Percentiles rank a stretch among this genome's conserved stretches.
Evolutionary conservation across 2,888 invertebrate species (phyloP).

Genomic region (Ichneumon xanthorius): DNA sequence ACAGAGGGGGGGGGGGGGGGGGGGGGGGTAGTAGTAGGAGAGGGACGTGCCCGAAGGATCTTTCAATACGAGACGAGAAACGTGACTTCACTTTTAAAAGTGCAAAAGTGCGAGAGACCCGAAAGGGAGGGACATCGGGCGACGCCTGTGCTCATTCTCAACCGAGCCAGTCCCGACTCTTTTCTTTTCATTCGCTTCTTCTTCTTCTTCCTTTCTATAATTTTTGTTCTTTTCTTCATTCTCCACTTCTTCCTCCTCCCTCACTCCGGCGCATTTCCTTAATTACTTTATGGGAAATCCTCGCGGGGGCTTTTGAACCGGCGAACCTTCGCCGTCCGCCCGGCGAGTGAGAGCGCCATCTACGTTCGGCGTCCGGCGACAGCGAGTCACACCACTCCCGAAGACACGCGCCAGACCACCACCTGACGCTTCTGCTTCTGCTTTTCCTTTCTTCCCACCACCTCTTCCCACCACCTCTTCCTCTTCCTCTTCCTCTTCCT

Average conservation of each 20-base stretch:
- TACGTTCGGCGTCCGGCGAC: background rate
- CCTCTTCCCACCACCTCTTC: too few relatives aligned
- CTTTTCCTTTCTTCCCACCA: slow-evolving; percentile 1
- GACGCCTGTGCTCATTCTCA: slow-evolving; percentile 51
- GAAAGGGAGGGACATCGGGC: slow-evolving; percentile 27
- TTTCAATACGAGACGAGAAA: slow-evolving; percentile 69
- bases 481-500: too few relatives aligned
- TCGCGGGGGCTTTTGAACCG: slow-evolving; percentile 67
- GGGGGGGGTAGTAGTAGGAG: too few relatives aligned
- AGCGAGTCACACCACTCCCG: slow-evolving; percentile 13
- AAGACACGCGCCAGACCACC: slow-evolving; percentile 55
- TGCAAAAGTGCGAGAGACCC: slow-evolving; percentile 50
- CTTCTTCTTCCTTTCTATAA: slow-evolving; percentile 1
- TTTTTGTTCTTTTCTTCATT: slow-evolving; percentile 6
- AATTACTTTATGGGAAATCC: slow-evolving; percentile 78
- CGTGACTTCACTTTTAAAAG: slow-evolving; percentile 69
- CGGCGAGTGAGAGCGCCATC: background rate
- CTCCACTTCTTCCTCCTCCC: slow-evolving; percentile 16
- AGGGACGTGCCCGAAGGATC: slow-evolving; percentile 53
- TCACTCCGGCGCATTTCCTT: slow-evolving; percentile 70
- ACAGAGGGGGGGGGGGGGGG: background rate
- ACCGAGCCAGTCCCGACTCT: slow-evolving; percentile 7
- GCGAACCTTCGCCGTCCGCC: background rate
- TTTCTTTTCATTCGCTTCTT: slow-evolving; percentile 26
- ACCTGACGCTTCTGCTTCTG: slow-evolving; percentile 45